These are phyloP conservation scores for Hypomecis atomaria DNA, from an alignment of 2,888 invertebrate species.

Conservation along the genomic window DNA sequence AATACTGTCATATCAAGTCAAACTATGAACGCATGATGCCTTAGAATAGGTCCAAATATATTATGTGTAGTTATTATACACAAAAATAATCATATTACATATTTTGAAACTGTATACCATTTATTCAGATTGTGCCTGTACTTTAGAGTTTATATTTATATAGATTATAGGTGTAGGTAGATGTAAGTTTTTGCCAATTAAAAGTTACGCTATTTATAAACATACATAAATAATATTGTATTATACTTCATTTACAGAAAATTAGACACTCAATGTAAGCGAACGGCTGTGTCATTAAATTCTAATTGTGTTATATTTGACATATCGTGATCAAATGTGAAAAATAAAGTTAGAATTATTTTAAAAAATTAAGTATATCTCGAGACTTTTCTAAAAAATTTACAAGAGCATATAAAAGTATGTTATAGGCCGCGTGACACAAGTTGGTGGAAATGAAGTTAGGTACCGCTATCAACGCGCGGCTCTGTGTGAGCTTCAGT, in stretches of 20 bases:
- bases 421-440: too few species aligned
- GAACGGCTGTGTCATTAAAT: slow-evolving; percentile 54
- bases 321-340: slow-evolving; percentile 21
- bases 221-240: slow-evolving; percentile 41
- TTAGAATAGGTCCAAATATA: slow-evolving; percentile 10
- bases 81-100: slow-evolving; percentile 2
- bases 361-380: slow-evolving; percentile 16
- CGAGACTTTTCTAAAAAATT: not conserved
- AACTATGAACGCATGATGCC: slow-evolving; percentile 20
- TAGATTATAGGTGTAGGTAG: slow-evolving; percentile 60
- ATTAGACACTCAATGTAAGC: slow-evolving; percentile 45
- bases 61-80: not conserved
- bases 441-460: too few species aligned
- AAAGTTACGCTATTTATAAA: slow-evolving; percentile 51
- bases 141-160: slow-evolving; percentile 50
- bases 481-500: too few species aligned
- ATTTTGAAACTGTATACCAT: slow-evolving; percentile 22
- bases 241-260: slow-evolving; percentile 32
- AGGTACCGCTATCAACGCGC: too few species aligned
- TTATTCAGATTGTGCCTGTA: slow-evolving; percentile 57
- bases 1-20: slow-evolving; percentile 17
- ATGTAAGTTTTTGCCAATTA: slow-evolving; percentile 52
- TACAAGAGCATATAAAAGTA: slow-evolving; percentile 21
- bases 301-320: slow-evolving; percentile 24
- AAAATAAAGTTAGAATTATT: slow-evolving; percentile 6